Conservation (phyloP, 2,888 invertebrate genomes). For the Drosophila demipolita region DNA sequence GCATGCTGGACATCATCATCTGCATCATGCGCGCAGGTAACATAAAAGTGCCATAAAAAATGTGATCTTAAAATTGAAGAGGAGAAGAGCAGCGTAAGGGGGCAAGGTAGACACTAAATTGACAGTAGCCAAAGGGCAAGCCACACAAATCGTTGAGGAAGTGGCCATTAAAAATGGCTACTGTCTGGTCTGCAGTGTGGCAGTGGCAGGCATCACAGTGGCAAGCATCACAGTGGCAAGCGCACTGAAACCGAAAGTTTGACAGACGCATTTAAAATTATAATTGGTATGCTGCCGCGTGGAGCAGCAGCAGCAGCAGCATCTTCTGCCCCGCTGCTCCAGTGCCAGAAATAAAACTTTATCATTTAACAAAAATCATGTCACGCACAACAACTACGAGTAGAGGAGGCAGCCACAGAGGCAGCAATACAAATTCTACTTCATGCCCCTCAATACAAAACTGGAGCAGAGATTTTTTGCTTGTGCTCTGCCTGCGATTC, state of each 20-base stretch:
- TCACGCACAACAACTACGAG: conserved; percentile 62
- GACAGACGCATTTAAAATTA: conserved; percentile 80
- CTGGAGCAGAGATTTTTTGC: conserved; percentile 56
- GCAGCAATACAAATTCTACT: conserved; percentile 11
- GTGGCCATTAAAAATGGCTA: conserved; percentile 56
- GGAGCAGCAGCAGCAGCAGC: not conserved
- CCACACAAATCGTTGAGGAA: conserved; percentile 45
- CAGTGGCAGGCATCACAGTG: not conserved
- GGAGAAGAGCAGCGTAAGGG: not conserved
- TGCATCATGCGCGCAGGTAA: conserved; percentile 63
- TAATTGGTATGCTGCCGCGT: conserved; percentile 79
- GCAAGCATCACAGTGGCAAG: not conserved
- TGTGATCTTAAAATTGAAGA: not conserved
- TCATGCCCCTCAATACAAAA: conserved; percentile 34
- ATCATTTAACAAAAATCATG: conserved; percentile 78
- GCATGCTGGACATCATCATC: conserved; percentile 41
- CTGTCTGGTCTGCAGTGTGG: conserved; percentile 26
- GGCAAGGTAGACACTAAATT: conserved; percentile 39
- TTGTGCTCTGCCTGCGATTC: conserved; percentile 13
- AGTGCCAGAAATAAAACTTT: conserved; percentile 53
- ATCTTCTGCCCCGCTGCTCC: conserved; percentile 1
- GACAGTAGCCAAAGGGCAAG: conserved; percentile 31
- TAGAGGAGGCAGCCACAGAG: not conserved
- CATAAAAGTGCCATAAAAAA: conserved; percentile 43
- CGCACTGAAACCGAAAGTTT: conserved; percentile 63